phyloP scores from a whole-genome alignment of 2,888 invertebrate genomes.

The Epinotia nisella region DNA sequence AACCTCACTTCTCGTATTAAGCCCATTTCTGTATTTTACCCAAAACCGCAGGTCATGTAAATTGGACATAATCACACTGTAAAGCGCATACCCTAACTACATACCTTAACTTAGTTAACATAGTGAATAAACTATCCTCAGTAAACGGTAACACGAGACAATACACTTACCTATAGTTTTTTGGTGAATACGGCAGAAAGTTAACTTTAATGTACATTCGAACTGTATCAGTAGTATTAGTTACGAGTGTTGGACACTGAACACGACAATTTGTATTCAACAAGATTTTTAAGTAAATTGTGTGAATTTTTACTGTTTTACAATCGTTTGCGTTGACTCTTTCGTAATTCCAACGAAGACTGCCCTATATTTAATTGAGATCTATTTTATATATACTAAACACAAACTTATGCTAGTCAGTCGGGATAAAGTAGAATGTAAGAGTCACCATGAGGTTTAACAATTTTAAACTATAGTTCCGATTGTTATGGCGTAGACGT shows the following conservation, averaged over 20 bases:
- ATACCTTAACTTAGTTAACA: constrained; percentile 57
- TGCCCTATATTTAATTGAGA: constrained; percentile 84
- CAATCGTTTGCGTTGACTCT: constrained; percentile 76
- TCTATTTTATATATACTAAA: constrained; percentile 83
- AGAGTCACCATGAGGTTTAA: constrained; percentile 52
- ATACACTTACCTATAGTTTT: constrained; percentile 80
- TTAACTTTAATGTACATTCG: constrained; percentile 71
- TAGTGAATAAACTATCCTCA: constrained; percentile 74
- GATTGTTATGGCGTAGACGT: constrained; percentile 35
- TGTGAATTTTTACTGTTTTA: constrained; percentile 73
- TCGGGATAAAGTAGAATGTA: constrained; percentile 67
- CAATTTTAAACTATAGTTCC: constrained; percentile 43
- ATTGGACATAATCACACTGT: constrained; percentile 36
- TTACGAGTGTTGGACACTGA: constrained; percentile 69
- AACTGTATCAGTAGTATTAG: constrained; percentile 67
- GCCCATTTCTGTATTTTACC: constrained; percentile 23
- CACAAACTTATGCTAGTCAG: constrained; percentile 79
- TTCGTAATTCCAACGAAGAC: constrained; percentile 83
- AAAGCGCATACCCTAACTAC: constrained; percentile 41
- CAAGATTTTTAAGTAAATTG: constrained; percentile 66
- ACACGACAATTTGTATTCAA: constrained; percentile 64
- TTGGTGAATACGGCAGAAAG: constrained; percentile 83
- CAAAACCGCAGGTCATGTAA: constrained; percentile 15
- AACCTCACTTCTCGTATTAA: constrained; percentile 1
- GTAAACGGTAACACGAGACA: constrained; percentile 80